Evolutionary conservation across 37 sponge, comb jelly and placozoan species (phyloP), one percentile per base, ranked within the genome.

Genomic region (Beroe ovata): DNA sequence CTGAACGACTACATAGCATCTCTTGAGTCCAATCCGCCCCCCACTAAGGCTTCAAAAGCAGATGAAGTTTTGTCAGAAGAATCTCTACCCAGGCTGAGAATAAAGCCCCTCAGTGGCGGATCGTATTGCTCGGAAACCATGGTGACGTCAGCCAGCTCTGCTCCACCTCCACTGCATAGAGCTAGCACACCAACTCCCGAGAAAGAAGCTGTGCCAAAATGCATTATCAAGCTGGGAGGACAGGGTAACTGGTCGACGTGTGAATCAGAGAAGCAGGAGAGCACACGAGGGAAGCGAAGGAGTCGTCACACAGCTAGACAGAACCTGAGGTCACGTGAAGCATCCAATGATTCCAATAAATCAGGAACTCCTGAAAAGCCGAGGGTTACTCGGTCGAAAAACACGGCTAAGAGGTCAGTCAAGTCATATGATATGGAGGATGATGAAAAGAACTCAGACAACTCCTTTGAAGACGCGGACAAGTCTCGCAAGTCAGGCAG

Each of bases 1-100:
- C 33, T 77, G 84, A 77, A 77, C 25, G 84, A 77, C 28, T 77
- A 77, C 47, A 77, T 77, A 6, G 71, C 71, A 34, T 69, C 71
- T 8, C 71, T 69, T 29, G 63, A 61, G 21, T 77, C 84, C 16
- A 77, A 77, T 35, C 84, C 84, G 6, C 54, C 42, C 6, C 84
- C 84, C 6, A 23, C 84, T 6, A 77, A 77, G 25, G 21, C 54
- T 25, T 16, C 54, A 19, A 77, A 40, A 77, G 3, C 42, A 40
- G 84, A 77, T 19, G 84, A 77, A 19, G 8, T 36, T 20, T 39
- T 35, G 8, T 33, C 38, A 36, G 54, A 77, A 77, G 84, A 77
- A 20, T 1, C n/a, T 25, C 23, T 77, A 54, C 84, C 84, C 4
- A 77, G 41, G n/a, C 54, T 77, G 84, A 77, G 84, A 35, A 77